These are phyloP conservation scores for Drosophila subobscura DNA, from an alignment of 1,140 invertebrate genomes.

Conservation along the genomic window DNA sequence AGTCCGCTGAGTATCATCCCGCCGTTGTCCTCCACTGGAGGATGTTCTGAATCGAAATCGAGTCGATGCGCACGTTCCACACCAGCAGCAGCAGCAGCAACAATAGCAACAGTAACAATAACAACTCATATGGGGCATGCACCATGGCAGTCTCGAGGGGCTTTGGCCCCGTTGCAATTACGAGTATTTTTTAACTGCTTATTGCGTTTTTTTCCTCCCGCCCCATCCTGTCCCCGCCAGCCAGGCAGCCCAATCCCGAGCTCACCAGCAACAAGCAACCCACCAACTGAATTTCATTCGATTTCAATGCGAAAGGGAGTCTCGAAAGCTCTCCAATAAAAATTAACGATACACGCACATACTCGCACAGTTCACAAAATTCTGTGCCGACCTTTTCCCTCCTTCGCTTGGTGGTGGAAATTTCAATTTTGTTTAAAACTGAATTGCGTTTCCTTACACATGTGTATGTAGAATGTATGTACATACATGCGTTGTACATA, in stretches of 20 bases:
- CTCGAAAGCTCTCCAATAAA: conserved; percentile 75
- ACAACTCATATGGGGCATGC: conserved; percentile 74
- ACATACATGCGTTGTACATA: not conserved
- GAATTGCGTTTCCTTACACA: conserved; percentile 24
- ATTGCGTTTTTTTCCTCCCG: conserved; percentile 71
- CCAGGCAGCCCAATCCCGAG: conserved; percentile 6
- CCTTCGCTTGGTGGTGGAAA: conserved; percentile 31
- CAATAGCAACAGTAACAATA: conserved; percentile 46
- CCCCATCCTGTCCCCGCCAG: conserved; percentile 21
- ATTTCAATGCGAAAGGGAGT: conserved; percentile 76
- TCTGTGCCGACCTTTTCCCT: conserved; percentile 31
- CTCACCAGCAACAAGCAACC: conserved; percentile 69
- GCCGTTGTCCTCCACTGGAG: conserved; percentile 44
- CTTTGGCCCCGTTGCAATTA: conserved; percentile 72
- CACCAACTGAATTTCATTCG: conserved; percentile 79
- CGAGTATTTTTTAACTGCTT: conserved; percentile 82
- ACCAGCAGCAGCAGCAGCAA: conserved; percentile 20
- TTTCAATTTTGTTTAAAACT: conserved; percentile 64
- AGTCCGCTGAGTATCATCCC: conserved; percentile 66
- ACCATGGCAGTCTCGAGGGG: conserved; percentile 57
- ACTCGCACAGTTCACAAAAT: conserved; percentile 61
- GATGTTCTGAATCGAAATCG: conserved; percentile 48
- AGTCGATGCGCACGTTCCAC: conserved; percentile 69
- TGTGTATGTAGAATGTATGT: not conserved
- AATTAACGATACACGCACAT: conserved; percentile 75